These are phyloP conservation scores for Ceraclea dissimilis DNA, from an alignment of 2,888 invertebrate genomes.

Conservation along the genomic window DNA sequence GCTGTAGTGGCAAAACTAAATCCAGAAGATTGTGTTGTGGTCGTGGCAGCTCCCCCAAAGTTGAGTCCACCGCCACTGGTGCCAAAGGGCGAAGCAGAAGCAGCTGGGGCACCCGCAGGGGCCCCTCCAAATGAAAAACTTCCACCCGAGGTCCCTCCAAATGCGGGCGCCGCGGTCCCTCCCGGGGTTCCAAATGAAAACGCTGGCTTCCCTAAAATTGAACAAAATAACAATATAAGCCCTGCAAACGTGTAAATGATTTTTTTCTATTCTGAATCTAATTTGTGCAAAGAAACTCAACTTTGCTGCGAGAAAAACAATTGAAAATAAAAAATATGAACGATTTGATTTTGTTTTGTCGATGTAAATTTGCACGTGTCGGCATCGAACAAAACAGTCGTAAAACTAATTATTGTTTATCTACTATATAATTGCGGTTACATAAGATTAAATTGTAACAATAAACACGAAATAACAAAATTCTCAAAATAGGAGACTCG, in stretches of 20 bases:
- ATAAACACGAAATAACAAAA: too few species aligned
- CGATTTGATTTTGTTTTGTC: too few species aligned
- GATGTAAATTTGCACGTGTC: too few species aligned
- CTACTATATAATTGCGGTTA: too few species aligned
- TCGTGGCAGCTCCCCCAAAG: constrained; percentile 9
- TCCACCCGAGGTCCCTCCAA: neutral
- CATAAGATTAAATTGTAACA: too few species aligned
- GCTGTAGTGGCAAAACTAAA: constrained; percentile 3
- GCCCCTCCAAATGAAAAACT: constrained; percentile 18
- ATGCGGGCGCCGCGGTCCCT: neutral
- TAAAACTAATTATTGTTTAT: too few species aligned
- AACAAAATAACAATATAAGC: neutral
- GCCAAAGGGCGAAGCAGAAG: constrained; percentile 1
- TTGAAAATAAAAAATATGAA: too few species aligned
- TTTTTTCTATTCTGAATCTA: too few species aligned
- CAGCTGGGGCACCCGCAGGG: neutral
- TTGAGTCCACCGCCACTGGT: constrained; percentile 1
- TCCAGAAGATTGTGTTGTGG: constrained; percentile 6
- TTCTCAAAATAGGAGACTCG: too few species aligned
- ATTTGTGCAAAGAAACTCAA: too few species aligned
- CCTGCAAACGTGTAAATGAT: neutral
- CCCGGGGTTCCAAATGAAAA: constrained; percentile 17
- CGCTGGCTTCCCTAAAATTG: constrained; percentile 2
- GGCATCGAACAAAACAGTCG: too few species aligned
- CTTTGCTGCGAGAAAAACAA: too few species aligned